Evolutionary conservation across 2,113 vertebrate species (phyloP), one percentile per base, ranked within the genome.

Genomic region (Ifrita kowaldi): DNA sequence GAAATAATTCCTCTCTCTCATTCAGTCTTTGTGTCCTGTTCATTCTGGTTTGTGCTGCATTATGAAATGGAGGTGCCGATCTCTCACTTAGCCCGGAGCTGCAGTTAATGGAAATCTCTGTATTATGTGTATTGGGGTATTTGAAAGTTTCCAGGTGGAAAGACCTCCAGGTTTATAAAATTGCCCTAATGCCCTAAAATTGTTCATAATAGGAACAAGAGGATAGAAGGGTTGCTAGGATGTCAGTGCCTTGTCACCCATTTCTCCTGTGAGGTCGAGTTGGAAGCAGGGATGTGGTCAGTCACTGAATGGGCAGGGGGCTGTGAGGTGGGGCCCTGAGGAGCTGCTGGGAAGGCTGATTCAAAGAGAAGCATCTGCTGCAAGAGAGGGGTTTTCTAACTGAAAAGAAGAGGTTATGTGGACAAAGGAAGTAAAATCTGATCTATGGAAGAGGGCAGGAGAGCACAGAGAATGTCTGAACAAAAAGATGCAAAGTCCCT

Each of bases 1-100:
- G 49, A 89, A 93, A 73, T 93, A 91, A 96, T 92, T 92, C 23
- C 33, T 28, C 24, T 82, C 30, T 67, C 24, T 82, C 37, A 17
- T 39, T 78, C 13, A 3, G 44, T 39, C 67, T 68, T 84, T 92
- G 50, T 83, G 75, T 81, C 71, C 64, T 92, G 44, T 64, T 94
- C 9, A 1, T 90, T 86, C 80, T 88, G 83, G 49, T 59, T 90
- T 92, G 59, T 86, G 77, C 60, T 86, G 83, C 46, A 33, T 87
- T 90, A 53, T 0, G 77, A 95, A 95, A 92, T 50, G 83, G 80
- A 95, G 90, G 88, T 90, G 76, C 79, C 64, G 69, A 92, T 93
- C 90, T 84, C 80, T 92, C 32, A 30, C 52, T 88, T 86, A 92
- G 83, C 68, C 79, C 3, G 10, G 35, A 90, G 83, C 93, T 84